Evolutionary conservation across 2,888 invertebrate genomes (phyloP), one percentile per base, ranked within the genome.

Genomic region (Cancer borealis): DNA sequence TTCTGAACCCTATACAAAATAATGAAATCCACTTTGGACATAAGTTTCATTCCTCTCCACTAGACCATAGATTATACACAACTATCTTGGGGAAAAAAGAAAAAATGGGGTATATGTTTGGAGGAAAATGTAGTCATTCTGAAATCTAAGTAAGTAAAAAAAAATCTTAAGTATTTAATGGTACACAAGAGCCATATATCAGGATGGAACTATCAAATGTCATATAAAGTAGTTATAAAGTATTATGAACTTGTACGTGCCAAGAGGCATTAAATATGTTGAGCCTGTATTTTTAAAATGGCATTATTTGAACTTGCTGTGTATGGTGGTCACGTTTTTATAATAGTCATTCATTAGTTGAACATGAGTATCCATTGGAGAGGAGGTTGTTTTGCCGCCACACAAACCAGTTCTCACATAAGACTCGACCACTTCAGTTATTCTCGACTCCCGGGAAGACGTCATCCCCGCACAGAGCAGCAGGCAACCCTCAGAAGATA

Each of bases 381-480:
- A 17, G n/a, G 66, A 17, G 66, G 66, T 66, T 3, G 30, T 5
- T 79, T 79, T n/a, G n/a, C 17, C 30, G 26, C 79, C 79, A 79
- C 30, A 79, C 30, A 26, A 79, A 26, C 26, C 79, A 79, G n/a
- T 30, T 79, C 79, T 79, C 17, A 5, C 30, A 6, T 79, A 79
- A 66, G 21, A 66, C 21, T 17, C 21, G 66, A 17, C 66, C 66
- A 21, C 30, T 79, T 5, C 8, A 26, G 26, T 79, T 5, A 26
- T 79, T 79, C 79, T 79, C n/a, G n/a, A 79, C 79, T 79, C 30
- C 21, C 66, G 79, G 8, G 14, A 79, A 79, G 79, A 79, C 79
- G 8, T 54, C 54, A 0, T 26, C 26, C 79, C 26, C 30, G 26
- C 79, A 79, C 66, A 26, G n/a, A 79, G 79, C 4, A 79, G 79